These are phyloP conservation scores for Momotus momota DNA, from an alignment of 2,797 vertebrate species.

Conservation along the genomic window DNA sequence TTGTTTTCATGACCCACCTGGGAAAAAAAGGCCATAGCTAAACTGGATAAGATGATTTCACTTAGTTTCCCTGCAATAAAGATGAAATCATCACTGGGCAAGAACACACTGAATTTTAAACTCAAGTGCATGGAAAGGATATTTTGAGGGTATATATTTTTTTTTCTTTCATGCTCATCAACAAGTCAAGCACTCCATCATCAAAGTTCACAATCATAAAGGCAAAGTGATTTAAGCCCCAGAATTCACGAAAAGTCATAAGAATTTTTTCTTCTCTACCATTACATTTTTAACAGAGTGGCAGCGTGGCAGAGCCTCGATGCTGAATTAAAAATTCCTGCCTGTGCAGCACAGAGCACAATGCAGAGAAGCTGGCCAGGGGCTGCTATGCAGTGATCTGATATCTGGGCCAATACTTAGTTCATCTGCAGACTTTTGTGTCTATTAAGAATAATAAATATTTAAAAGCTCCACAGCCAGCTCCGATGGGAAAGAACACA, in stretches of 20 bases:
- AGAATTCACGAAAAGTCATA: background rate
- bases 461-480: slow-evolving; percentile 13
- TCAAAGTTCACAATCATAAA: background rate
- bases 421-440: background rate
- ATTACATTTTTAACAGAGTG: background rate
- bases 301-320: background rate
- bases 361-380: background rate
- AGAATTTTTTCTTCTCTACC: background rate
- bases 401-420: slow-evolving; percentile 4
- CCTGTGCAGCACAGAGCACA: background rate
- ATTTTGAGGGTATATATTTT: background rate
- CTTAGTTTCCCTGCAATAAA: slow-evolving; percentile 29
- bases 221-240: background rate
- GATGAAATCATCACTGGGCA: slow-evolving; percentile 33
- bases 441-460: slow-evolving; percentile 54
- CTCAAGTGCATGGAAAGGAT: background rate
- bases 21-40: slow-evolving; percentile 22
- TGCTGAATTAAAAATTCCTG: background rate
- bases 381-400: background rate
- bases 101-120: background rate
- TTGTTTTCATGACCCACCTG: slow-evolving; percentile 22
- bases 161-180: background rate
- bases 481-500: background rate
- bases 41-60: background rate
- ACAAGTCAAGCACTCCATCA: background rate